A percentile compares a stretch with the other conserved stretches of the same genome.
Evolutionary conservation across 2,113 vertebrate genomes (phyloP).

Genomic region (Cheilinus undulatus): DNA sequence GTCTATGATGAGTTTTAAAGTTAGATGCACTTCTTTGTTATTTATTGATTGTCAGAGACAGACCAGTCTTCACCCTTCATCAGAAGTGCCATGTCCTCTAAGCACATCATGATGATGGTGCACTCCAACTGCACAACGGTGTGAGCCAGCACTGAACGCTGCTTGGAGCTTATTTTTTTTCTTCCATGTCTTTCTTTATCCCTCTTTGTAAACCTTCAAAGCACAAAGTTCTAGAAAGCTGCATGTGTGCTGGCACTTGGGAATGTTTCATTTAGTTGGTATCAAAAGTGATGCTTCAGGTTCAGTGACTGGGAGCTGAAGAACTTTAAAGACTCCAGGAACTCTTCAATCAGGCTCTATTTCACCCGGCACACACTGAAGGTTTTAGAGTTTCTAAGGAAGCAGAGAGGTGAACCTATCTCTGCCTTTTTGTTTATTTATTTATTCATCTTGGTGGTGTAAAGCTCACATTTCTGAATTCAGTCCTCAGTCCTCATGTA

Average conservation of each 20-base stretch:
- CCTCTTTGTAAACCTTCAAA: slow-evolving; percentile 54
- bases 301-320: slow-evolving; percentile 35
- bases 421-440: neutral
- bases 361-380: neutral
- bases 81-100: no score
- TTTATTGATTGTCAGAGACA: no score
- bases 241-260: slow-evolving; percentile 46
- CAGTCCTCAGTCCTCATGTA: neutral
- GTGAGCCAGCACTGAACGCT: no score
- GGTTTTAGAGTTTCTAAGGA: slow-evolving; percentile 5
- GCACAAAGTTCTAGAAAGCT: slow-evolving; percentile 35
- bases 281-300: slow-evolving; percentile 48
- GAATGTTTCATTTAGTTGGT: slow-evolving; percentile 36
- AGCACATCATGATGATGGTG: no score
- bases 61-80: no score
- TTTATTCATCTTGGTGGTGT: neutral
- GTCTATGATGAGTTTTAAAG: no score
- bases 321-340: slow-evolving; percentile 37
- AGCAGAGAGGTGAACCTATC: slow-evolving; percentile 1
- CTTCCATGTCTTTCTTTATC: no score
- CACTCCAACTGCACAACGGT: no score
- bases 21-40: no score
- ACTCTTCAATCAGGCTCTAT: slow-evolving; percentile 35
- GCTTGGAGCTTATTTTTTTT: no score
- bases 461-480: neutral